These are phyloP conservation scores for Apamea sordens DNA, from an alignment of 2,888 invertebrate genomes.

Conservation along the genomic window DNA sequence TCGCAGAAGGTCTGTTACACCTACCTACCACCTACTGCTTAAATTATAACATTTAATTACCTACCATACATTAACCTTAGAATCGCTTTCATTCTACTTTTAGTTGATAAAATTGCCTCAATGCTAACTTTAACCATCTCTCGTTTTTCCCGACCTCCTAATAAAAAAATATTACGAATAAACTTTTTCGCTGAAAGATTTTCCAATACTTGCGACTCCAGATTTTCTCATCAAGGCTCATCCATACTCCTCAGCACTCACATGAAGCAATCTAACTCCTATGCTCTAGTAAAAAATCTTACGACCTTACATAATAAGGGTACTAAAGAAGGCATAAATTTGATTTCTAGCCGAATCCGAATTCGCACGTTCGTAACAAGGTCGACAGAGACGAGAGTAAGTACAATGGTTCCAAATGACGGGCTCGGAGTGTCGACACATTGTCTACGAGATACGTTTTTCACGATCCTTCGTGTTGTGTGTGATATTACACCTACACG, in stretches of 20 bases:
- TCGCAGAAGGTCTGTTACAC: neutral
- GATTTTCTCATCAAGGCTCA: constrained; percentile 8
- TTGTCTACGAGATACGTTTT: constrained; percentile 55
- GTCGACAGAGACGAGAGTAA: constrained; percentile 36
- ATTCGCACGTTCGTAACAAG: constrained; percentile 48
- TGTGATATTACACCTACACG: neutral
- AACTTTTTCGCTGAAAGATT: constrained; percentile 16
- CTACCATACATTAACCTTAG: neutral
- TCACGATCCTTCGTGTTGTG: constrained; percentile 11
- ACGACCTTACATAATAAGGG: constrained; percentile 32
- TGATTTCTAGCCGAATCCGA: constrained; percentile 54
- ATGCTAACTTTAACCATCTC: neutral
- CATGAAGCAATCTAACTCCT: constrained; percentile 28
- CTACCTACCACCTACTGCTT: too few species aligned
- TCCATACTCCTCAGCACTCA: constrained; percentile 13
- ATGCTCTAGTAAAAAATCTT: constrained; percentile 29
- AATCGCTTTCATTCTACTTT: neutral
- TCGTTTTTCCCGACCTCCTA: neutral
- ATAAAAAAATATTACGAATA: constrained; percentile 16
- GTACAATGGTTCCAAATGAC: constrained; percentile 62
- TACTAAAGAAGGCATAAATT: constrained; percentile 63
- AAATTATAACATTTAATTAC: neutral
- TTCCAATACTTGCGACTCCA: constrained; percentile 17
- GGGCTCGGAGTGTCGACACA: constrained; percentile 39
- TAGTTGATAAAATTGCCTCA: neutral